Conservation (phyloP, 1,140 invertebrate genomes). For the Heliconius melpomene region DNA sequence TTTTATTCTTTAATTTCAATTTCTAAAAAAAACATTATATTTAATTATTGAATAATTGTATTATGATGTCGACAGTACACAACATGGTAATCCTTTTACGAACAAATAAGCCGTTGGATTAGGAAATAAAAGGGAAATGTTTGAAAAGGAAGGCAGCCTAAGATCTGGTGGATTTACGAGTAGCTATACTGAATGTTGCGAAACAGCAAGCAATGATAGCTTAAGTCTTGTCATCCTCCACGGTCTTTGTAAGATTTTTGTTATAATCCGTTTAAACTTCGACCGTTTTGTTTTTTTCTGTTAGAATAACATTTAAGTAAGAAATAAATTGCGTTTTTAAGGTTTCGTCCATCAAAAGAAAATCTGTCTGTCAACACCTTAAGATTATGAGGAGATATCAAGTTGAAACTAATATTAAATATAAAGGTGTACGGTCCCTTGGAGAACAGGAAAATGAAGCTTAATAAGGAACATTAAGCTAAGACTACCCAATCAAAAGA, state of each 20-base stretch:
- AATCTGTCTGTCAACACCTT: no score
- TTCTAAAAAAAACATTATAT: no score
- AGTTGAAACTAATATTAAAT: no score
- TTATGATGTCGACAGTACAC: slow-evolving; percentile 17
- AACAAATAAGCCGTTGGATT: slow-evolving; percentile 42
- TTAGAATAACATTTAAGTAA: background rate
- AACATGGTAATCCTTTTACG: slow-evolving; percentile 38
- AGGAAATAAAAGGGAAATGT: slow-evolving; percentile 42
- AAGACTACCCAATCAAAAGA: no score
- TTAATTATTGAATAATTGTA: background rate
- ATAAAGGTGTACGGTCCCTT: no score
- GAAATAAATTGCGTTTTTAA: no score
- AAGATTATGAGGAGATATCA: no score
- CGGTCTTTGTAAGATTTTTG: slow-evolving; percentile 24
- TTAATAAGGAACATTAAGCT: no score
- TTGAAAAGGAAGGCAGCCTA: slow-evolving; percentile 40
- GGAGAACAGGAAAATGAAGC: no score
- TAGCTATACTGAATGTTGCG: slow-evolving; percentile 14
- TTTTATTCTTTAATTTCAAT: no score
- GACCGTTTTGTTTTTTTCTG: background rate
- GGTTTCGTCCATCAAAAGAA: no score
- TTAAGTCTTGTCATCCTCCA: slow-evolving; percentile 26
- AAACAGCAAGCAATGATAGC: slow-evolving; percentile 31
- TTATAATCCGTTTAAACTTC: slow-evolving; percentile 12
- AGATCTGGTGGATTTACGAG: slow-evolving; percentile 39